Evolutionary conservation across 2,797 vertebrate genomes (phyloP).

Genomic region (Sarcophilus harrisii): DNA sequence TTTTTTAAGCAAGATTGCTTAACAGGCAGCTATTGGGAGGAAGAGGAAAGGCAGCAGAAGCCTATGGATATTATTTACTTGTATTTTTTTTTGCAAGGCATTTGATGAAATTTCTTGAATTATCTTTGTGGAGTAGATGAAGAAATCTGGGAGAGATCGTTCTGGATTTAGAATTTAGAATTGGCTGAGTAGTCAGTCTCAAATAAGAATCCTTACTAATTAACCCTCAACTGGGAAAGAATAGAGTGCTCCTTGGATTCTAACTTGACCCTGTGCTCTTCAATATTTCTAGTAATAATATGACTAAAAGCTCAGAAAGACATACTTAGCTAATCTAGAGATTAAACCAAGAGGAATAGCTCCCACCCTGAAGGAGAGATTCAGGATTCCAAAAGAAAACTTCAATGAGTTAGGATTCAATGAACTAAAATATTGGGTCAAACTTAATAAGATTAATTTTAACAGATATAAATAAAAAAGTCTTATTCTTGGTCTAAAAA

Average conservation of each 20-base stretch:
- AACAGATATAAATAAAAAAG: neutral
- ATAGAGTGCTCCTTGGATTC: neutral
- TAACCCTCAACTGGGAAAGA: neutral
- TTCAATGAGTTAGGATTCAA: neutral
- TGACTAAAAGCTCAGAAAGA: neutral
- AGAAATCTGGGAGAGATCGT: neutral
- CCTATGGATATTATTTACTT: neutral
- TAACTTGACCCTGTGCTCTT: neutral
- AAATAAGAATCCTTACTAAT: neutral
- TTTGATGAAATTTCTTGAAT: neutral
- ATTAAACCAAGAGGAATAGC: neutral
- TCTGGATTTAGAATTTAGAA: neutral
- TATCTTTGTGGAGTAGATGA: neutral
- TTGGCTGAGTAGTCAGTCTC: neutral
- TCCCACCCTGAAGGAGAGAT: neutral
- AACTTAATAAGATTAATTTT: neutral
- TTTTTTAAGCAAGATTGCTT: neutral
- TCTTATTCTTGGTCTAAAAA: neutral
- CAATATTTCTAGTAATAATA: neutral
- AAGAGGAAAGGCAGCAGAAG: neutral
- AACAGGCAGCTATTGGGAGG: neutral
- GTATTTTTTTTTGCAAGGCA: neutral
- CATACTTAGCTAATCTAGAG: neutral
- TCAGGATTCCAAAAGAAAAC: neutral
- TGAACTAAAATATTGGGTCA: neutral